Evolutionary conservation across 2,888 invertebrate species (phyloP), one percentile per base, ranked within the genome.

Genomic region (Trypoxylon attenuatum): DNA sequence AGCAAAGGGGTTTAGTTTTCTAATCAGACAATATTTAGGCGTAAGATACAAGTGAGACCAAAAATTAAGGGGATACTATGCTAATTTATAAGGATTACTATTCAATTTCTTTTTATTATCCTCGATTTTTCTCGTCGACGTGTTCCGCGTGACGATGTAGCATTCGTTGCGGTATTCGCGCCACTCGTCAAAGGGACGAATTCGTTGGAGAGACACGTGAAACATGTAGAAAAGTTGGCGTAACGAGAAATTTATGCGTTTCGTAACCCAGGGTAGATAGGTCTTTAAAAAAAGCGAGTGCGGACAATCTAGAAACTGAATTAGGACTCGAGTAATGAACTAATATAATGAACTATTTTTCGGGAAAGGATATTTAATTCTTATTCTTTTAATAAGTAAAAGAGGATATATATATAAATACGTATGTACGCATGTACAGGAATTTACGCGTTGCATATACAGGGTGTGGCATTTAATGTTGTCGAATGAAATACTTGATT

Each of bases 1-100:
- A 18, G 22, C 4, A 43, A 42, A 47, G 49, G 62, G 69, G 55
- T 71, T 77, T 65, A 76, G 69, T 77, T 82, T 78, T 80, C 61
- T 76, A 82, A 82, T 66, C 76, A 81, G 85, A 86, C 84, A 86
- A 86, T 86, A 86, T 85, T 80, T 86, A 86, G 84, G 79, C 79
- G 69, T 86, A 85, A 84, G 84, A 81, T 82, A 75, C 71, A 77
- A 84, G 72, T 73, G 80, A 85, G 83, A 86, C 85, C 85, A 86
- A 86, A 86, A 86, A 84, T 83, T 83, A 82, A 80, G 75, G 69
- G 69, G 71, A 77, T 83, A 82, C 77, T 79, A 76, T 71, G 74
- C 73, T 79, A 75, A 73, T 65, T 73, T 49, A 57, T 76, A 78
- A 74, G 71, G 47, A 61, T 71, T 69, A 69, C 55, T 50, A 71